These are phyloP conservation scores for Popillia japonica DNA, from an alignment of 1,140 invertebrate species.

Conservation along the genomic window DNA sequence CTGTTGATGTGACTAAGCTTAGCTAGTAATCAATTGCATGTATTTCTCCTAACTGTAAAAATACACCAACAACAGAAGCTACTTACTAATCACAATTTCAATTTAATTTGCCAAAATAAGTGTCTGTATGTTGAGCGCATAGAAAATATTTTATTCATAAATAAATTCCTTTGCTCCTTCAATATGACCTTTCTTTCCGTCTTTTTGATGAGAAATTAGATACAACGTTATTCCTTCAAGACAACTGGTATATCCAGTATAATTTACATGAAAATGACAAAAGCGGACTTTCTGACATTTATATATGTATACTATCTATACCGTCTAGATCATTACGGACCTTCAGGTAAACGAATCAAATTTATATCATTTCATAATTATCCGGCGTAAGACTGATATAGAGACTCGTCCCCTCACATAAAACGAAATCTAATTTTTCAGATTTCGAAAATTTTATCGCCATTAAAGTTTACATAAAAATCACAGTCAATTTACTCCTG, in stretches of 20 bases:
- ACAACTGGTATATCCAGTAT: neutral
- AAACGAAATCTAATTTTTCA: conserved; percentile 14
- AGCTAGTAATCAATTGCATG: no score
- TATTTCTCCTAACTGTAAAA: no score
- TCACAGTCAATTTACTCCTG: conserved; percentile 33
- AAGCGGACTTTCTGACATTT: neutral
- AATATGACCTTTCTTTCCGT: no score
- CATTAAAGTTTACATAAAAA: conserved; percentile 31
- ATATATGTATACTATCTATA: neutral
- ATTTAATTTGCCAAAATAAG: no score
- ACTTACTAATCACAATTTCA: no score
- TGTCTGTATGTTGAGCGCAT: no score
- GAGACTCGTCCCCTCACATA: conserved; percentile 23
- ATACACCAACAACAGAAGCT: no score
- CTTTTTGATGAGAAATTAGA: no score
- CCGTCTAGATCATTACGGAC: neutral
- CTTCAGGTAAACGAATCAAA: conserved; percentile 24
- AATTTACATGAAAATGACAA: conserved; percentile 23
- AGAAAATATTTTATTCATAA: no score
- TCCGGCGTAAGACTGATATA: neutral
- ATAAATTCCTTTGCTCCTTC: no score
- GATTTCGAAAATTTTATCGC: conserved; percentile 30
- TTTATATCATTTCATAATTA: conserved; percentile 33
- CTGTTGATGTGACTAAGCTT: no score
- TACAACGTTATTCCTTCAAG: neutral